phyloP scores from a whole-genome alignment of 2,888 invertebrate genomes.

The Chrysolina americana region DNA sequence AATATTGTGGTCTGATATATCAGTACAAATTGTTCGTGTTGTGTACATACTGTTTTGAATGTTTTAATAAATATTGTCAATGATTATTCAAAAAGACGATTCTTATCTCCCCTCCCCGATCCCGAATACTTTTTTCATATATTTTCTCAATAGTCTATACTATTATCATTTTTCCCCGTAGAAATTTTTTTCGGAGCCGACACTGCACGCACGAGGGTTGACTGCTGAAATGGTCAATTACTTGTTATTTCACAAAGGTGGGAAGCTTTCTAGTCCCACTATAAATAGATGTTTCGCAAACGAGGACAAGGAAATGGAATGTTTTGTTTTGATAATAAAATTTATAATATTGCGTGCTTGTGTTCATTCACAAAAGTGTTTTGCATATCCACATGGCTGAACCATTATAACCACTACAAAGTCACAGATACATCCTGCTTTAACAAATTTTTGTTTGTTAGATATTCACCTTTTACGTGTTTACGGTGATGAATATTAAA shows the following conservation, averaged over 20 bases:
- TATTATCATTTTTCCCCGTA: too few relatives aligned
- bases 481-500: conserved; percentile 14
- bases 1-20: too few relatives aligned
- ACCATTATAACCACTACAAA: conserved; percentile 20
- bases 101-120: too few relatives aligned
- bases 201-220: conserved; percentile 1
- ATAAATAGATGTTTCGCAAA: conserved; percentile 19
- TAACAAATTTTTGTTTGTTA: conserved; percentile 21
- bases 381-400: conserved; percentile 22
- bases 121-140: too few relatives aligned
- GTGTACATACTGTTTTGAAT: too few relatives aligned
- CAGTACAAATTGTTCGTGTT: too few relatives aligned
- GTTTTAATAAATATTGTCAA: too few relatives aligned
- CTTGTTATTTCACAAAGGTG: conserved; percentile 19
- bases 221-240: conserved; percentile 16
- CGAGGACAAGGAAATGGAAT: conserved; percentile 24
- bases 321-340: conserved; percentile 23
- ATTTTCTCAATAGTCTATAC: too few relatives aligned
- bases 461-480: conserved; percentile 18
- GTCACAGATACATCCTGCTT: conserved; percentile 17
- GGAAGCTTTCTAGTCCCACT: conserved; percentile 16
- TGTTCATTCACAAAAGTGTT: conserved; percentile 20
- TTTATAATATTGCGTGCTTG: conserved; percentile 20
- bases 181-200: background rate
- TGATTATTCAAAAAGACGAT: too few relatives aligned